Evolutionary conservation across 2,888 invertebrate genomes (phyloP).

Genomic region (Macrosiphum euphorbiae): DNA sequence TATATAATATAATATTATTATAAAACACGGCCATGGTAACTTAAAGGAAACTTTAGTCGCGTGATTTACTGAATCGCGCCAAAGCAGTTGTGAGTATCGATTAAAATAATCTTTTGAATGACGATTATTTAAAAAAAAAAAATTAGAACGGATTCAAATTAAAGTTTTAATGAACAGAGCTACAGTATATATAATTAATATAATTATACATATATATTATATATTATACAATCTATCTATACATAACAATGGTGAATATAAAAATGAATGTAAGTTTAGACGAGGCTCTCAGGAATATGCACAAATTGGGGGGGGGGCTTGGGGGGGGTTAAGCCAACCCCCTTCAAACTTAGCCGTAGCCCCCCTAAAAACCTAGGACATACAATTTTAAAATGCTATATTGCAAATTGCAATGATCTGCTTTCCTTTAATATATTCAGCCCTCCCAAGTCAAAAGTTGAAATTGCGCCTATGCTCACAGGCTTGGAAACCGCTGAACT

Average conservation of each 20-base stretch:
- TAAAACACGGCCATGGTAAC: slow-evolving; percentile 6
- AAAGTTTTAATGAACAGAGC: neutral
- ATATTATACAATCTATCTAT: neutral
- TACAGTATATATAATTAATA: neutral
- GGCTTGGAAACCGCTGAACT: neutral
- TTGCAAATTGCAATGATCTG: too few species aligned
- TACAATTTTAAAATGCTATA: too few species aligned
- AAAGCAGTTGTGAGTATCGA: neutral
- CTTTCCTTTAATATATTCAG: too few species aligned
- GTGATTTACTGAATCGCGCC: slow-evolving; percentile 8
- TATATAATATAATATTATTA: neutral
- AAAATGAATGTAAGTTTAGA: neutral
- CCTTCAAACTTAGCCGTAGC: too few species aligned
- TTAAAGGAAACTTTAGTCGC: neutral
- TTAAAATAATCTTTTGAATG: neutral
- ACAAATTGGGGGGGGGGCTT: too few species aligned
- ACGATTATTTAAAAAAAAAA: neutral
- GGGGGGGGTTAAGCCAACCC: too few species aligned
- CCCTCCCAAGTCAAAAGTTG: too few species aligned
- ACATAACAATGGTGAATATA: neutral
- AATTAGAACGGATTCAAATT: neutral
- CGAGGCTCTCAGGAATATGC: neutral
- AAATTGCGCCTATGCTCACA: too few species aligned
- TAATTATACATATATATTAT: neutral
- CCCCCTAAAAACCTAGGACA: too few species aligned